Conservation (phyloP, 2,797 vertebrate species). For the Falco columbarius region DNA sequence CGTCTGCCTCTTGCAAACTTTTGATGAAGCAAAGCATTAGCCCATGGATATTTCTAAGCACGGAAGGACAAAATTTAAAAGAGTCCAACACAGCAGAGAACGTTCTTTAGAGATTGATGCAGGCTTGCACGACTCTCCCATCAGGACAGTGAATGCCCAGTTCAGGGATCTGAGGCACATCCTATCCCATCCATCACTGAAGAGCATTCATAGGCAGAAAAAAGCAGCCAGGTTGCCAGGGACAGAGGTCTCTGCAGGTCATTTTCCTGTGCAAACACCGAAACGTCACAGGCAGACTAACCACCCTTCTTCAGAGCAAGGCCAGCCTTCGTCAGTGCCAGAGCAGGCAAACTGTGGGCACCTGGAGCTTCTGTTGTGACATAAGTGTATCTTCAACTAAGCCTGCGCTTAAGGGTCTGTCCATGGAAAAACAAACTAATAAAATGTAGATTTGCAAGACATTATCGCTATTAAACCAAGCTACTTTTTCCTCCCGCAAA, state of each 20-base stretch:
- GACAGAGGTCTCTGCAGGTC: neutral
- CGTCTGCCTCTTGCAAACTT: neutral
- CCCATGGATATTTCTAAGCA: rapidly evolving
- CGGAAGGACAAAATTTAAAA: neutral
- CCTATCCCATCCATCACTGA: neutral
- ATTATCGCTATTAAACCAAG: neutral
- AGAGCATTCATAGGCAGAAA: neutral
- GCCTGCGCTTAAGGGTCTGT: neutral
- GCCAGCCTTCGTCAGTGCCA: neutral
- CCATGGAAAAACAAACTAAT: neutral
- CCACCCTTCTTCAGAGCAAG: neutral
- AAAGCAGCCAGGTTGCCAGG: neutral
- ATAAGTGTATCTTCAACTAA: neutral
- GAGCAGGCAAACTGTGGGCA: neutral
- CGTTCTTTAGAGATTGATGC: neutral
- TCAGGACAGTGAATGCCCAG: rapidly evolving
- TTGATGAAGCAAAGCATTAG: neutral
- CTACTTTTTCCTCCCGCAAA: conserved; percentile 30
- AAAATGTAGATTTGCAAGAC: neutral
- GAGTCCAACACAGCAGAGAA: neutral
- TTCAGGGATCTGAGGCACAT: neutral
- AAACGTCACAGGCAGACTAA: neutral
- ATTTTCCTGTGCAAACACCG: neutral
- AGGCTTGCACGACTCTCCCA: neutral
- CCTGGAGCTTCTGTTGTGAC: neutral